phyloP scores from a whole-genome alignment of 2,113 vertebrate species.

The Mustela lutreola region DNA sequence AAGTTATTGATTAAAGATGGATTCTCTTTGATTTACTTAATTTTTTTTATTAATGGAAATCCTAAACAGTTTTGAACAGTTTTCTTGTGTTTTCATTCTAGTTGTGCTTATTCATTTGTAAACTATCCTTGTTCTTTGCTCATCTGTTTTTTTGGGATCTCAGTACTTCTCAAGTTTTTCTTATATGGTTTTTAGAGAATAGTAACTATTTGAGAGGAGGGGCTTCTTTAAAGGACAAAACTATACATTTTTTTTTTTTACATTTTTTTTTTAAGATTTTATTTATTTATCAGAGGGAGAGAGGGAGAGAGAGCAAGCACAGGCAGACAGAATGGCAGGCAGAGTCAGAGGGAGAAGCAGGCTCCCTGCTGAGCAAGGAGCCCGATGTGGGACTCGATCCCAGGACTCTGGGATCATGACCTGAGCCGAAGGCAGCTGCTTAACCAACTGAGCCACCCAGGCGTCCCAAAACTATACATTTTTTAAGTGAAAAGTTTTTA shows the following conservation, averaged over 20 bases:
- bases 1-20: not conserved
- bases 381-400: no score
- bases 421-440: no score
- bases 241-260: not conserved
- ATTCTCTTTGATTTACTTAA: not conserved
- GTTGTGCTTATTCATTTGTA: not conserved
- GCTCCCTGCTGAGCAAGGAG: no score
- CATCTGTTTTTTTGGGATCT: not conserved
- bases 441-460: no score
- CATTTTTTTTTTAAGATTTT: not conserved
- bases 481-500: conserved; percentile 27
- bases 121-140: not conserved
- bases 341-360: no score
- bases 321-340: no score
- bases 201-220: not conserved
- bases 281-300: no score
- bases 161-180: not conserved
- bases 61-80: not conserved
- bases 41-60: conserved; percentile 2
- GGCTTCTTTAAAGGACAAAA: not conserved
- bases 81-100: not conserved
- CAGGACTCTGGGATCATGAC: no score
- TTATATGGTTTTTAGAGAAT: not conserved
- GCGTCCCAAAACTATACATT: not conserved
- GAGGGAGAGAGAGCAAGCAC: no score